These are phyloP conservation scores for Frieseomelitta varia DNA, from an alignment of 1,140 invertebrate species.

Conservation along the genomic window DNA sequence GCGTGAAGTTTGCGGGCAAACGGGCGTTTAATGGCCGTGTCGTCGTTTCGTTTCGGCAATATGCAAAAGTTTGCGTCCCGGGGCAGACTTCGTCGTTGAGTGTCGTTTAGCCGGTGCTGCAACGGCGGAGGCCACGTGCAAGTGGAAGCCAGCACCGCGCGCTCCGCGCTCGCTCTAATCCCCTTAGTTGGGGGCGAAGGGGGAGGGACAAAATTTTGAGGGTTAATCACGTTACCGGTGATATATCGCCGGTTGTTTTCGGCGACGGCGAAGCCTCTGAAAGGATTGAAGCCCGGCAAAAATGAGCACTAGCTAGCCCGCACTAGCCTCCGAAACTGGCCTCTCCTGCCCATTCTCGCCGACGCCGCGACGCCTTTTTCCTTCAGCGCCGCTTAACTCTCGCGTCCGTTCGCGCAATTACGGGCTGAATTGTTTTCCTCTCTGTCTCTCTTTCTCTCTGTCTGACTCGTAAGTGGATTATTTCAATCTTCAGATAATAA, in stretches of 20 bases:
- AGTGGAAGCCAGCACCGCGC: constrained; percentile 8
- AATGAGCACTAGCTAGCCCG: constrained; percentile 52
- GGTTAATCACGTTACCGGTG: constrained; percentile 60
- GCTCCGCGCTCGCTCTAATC: constrained; percentile 38
- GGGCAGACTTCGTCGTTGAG: not conserved
- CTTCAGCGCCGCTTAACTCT: not conserved
- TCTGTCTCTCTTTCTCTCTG: not conserved
- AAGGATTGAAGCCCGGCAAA: constrained; percentile 70
- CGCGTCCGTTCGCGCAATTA: constrained; percentile 19
- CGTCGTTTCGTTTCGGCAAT: constrained; percentile 26
- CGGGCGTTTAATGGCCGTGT: constrained; percentile 36
- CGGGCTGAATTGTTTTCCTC: constrained; percentile 11
- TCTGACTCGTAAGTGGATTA: too few relatives aligned
- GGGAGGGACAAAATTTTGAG: constrained; percentile 54
- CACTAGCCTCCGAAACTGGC: not conserved
- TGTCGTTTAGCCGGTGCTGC: constrained; percentile 31
- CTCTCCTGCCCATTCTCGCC: not conserved
- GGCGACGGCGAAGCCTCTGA: constrained; percentile 66
- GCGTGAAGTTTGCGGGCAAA: constrained; percentile 18
- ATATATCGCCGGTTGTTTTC: constrained; percentile 60
- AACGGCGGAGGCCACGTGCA: constrained; percentile 19
- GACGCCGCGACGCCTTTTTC: constrained; percentile 28
- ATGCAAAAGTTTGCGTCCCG: constrained; percentile 12
- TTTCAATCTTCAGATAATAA: too few relatives aligned
- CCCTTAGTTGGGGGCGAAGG: constrained; percentile 45